phyloP scores from a whole-genome alignment of 2,797 vertebrate genomes.

The Antennarius maculatus region DNA sequence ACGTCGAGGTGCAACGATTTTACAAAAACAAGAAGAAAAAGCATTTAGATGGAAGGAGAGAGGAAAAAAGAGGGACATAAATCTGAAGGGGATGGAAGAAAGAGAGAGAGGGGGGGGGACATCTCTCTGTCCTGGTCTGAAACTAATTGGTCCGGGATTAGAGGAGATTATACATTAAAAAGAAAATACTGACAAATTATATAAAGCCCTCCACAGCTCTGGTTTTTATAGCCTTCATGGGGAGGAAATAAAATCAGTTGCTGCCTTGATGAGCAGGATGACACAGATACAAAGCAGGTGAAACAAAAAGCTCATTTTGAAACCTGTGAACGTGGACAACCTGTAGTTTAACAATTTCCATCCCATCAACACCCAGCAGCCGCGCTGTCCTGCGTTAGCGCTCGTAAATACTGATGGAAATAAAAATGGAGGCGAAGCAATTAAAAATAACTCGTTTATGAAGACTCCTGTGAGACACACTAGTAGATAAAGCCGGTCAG shows the following conservation, averaged over 20 bases:
- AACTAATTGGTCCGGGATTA: constrained; percentile 86
- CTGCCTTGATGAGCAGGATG: constrained; percentile 35
- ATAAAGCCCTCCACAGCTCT: constrained; percentile 64
- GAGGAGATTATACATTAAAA: constrained; percentile 71
- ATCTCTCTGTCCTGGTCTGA: constrained; percentile 75
- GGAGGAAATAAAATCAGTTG: constrained; percentile 58
- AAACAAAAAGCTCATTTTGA: neutral
- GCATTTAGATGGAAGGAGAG: constrained; percentile 23
- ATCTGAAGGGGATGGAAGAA: constrained; percentile 30
- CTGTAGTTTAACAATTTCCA: constrained; percentile 21
- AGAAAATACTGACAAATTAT: constrained; percentile 53
- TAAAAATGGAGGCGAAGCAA: no score
- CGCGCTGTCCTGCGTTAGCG: neutral
- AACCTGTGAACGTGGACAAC: constrained; percentile 18
- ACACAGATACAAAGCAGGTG: constrained; percentile 23
- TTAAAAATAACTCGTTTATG: no score
- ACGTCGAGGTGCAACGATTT: constrained; percentile 15
- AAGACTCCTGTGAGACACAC: no score
- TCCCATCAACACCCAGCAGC: constrained; percentile 10
- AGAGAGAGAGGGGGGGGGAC: constrained; percentile 19
- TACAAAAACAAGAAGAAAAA: constrained; percentile 10
- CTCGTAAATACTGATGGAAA: no score
- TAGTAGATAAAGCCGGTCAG: no score
- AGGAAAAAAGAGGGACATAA: neutral
- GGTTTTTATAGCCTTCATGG: constrained; percentile 70